Conservation (phyloP, 1,140 invertebrate species). For the Babylonia areolata region DNA sequence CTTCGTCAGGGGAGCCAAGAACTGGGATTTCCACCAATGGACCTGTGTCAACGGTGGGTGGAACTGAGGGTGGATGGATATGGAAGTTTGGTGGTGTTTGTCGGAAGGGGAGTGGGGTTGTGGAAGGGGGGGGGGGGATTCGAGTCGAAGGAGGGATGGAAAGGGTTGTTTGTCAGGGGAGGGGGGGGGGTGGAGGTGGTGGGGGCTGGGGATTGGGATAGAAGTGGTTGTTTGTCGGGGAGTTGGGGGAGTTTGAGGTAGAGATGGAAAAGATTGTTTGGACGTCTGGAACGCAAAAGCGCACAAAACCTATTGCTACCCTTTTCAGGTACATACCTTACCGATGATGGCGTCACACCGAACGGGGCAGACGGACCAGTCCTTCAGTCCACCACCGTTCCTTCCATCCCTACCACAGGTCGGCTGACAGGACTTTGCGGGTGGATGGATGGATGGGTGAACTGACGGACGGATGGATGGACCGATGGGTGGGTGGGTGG, state of each 20-base stretch:
- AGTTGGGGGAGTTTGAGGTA: too few relatives aligned
- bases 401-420: neutral
- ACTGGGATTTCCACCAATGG: conserved; percentile 39
- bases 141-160: too few relatives aligned
- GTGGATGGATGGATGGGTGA: neutral
- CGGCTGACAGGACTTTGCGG: neutral
- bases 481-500: neutral
- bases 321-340: neutral
- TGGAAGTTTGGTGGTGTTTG: too few relatives aligned
- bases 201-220: too few relatives aligned
- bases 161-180: too few relatives aligned
- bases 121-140: too few relatives aligned
- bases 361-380: neutral
- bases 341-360: neutral
- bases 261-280: too few relatives aligned
- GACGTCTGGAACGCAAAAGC: too few relatives aligned
- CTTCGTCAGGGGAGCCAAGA: neutral
- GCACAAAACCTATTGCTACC: too few relatives aligned
- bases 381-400: neutral
- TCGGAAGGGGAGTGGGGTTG: neutral
- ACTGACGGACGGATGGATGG: neutral
- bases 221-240: too few relatives aligned
- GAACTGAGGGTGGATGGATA: too few relatives aligned
- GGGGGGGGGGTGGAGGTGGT: too few relatives aligned
- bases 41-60: conserved; percentile 21